These are phyloP conservation scores for Eueremaeus valkanovi DNA, from an alignment of 2,888 invertebrate species.

Conservation along the genomic window DNA sequence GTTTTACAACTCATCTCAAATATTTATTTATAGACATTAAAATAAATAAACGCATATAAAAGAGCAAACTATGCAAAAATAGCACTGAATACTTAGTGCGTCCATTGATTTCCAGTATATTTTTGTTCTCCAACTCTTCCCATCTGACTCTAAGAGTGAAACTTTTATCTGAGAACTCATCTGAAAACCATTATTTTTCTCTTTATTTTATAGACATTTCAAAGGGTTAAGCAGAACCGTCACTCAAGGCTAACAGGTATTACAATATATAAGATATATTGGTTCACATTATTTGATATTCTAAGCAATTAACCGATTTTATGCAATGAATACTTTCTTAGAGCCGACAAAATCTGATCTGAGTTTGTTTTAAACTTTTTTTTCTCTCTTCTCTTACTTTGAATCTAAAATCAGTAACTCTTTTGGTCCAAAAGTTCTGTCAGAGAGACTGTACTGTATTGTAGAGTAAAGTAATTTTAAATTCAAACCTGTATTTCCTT, in stretches of 20 bases:
- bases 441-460: not conserved
- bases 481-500: conserved; percentile 12
- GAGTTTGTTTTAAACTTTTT: not conserved
- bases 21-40: conserved; percentile 25
- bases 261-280: conserved; percentile 2
- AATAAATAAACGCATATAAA: conserved; percentile 11
- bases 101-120: not conserved
- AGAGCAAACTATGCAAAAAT: not conserved
- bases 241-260: conserved; percentile 39
- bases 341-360: not conserved
- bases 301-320: conserved; percentile 18
- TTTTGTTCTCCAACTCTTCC: not conserved
- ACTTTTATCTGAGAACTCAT: conserved; percentile 12
- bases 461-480: not conserved
- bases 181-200: not conserved
- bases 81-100: too few species aligned
- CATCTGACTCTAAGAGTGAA: not conserved
- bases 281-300: conserved; percentile 11
- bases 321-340: not conserved
- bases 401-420: not conserved
- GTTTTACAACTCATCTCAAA: conserved; percentile 2
- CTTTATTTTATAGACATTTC: conserved; percentile 37
- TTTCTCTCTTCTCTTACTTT: not conserved
- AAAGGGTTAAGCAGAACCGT: conserved; percentile 40
- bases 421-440: not conserved